Evolutionary conservation across 2,888 invertebrate species (phyloP).

Genomic region (Melieria omissa): DNA sequence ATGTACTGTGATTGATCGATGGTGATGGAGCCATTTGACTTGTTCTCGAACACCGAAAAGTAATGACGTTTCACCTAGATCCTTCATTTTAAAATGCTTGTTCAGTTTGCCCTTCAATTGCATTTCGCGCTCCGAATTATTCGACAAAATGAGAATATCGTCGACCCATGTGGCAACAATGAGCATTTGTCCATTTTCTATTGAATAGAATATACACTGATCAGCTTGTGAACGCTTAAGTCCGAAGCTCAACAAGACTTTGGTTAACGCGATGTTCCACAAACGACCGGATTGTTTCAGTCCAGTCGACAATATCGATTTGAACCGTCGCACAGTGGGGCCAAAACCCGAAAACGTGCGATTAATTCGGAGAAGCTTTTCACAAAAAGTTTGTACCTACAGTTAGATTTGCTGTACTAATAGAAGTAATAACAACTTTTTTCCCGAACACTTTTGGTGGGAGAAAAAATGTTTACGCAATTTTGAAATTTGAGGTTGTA

Average conservation of each 20-base stretch:
- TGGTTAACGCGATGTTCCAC: conserved; percentile 29
- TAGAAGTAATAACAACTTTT: too few relatives aligned
- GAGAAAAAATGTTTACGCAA: too few relatives aligned
- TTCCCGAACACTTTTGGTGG: too few relatives aligned
- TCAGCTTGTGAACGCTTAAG: conserved; percentile 20
- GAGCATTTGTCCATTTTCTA: too few relatives aligned
- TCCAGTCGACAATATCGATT: conserved; percentile 35
- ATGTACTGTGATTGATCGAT: conserved; percentile 30
- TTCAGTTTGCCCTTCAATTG: conserved; percentile 22
- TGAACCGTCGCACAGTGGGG: conserved; percentile 35
- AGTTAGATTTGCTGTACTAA: too few relatives aligned
- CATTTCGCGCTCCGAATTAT: conserved; percentile 18
- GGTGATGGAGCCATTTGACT: conserved; percentile 19
- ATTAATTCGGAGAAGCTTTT: too few relatives aligned
- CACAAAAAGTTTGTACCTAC: too few relatives aligned
- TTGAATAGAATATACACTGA: too few relatives aligned
- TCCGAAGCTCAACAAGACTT: conserved; percentile 22
- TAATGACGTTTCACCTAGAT: conserved; percentile 15
- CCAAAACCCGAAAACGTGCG: too few relatives aligned
- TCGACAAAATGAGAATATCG: conserved; percentile 22
- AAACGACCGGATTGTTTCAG: conserved; percentile 38
- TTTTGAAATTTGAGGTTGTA: too few relatives aligned
- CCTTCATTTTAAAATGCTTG: conserved; percentile 28
- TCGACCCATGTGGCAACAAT: too few relatives aligned
- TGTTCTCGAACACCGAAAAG: conserved; percentile 10